Base-by-base conservation (phyloP, 2,797 vertebrate genomes). In the Hippocampus kuda region DNA sequence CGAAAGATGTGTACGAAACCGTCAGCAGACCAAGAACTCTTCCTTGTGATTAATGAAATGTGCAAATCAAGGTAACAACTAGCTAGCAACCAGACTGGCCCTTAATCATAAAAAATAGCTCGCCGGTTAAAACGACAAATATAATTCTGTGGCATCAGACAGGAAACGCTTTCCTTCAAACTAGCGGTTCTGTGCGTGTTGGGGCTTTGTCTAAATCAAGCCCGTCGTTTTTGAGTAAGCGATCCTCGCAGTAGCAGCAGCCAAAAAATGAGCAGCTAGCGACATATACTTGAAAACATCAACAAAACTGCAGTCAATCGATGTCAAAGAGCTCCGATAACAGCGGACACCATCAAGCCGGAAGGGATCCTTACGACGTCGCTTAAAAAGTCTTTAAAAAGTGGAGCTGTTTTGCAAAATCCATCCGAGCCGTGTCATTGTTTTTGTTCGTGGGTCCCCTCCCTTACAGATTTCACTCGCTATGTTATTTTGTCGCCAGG, bases 401-500 rank as follows among this genome's bases (percentile, higher is more conserved):
- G 67, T 81, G 74, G 82, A 80, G 74, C 42, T 48, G 5, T 65
- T 83, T 80, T 16, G 73, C 73, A 67, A 70, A 68, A 69, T 79
- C 76, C 73, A 54, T 73, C 78, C 77, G 64, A 84, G 85, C 84
- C 49, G 71, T 86, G 88, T 89, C 87, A 89, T 89, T 89, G 88
- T 91, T 87, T 87, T 87, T 86, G 87, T 88, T 87, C 83, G 80
- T 83, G 83, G 83, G 77, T 77, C 87, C 83, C 88, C 85, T 89
- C 87, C 88, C 85, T 79, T 63, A 41, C 75, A 81, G 81, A 77
- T 74, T 70, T 82, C 83, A 83, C 72, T 81, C 75, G 87, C 85
- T 87, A 78, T 81, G 83, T 76, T 89, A 83, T 89, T 85, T 89
- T 89, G 90, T 90, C 91, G 87, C 88, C 90, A 91, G 87, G 90